phyloP scores from a whole-genome alignment of 2,113 vertebrate species.

The Pycnonotus jocosus region DNA sequence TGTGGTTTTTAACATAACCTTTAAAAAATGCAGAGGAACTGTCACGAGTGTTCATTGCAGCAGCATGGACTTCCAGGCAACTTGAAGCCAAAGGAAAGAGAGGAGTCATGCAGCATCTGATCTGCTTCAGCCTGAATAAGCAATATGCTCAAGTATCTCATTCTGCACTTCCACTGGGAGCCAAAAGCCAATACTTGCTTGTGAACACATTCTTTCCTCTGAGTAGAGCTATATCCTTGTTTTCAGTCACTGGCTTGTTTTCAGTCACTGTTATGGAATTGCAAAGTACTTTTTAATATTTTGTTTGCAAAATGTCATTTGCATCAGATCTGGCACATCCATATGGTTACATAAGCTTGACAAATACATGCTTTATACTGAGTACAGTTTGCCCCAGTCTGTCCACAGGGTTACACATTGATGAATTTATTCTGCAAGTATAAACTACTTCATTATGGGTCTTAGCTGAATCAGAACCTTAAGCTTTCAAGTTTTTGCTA shows the following conservation, averaged over 20 bases:
- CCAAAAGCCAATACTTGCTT: not conserved
- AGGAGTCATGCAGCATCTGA: not conserved
- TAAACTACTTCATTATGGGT: slow-evolving; percentile 14
- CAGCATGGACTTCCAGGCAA: not conserved
- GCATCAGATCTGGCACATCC: not conserved
- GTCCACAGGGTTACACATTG: not conserved
- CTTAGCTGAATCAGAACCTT: slow-evolving; percentile 25
- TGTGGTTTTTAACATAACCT: not conserved
- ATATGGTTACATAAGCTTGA: not conserved
- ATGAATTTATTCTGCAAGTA: slow-evolving; percentile 32
- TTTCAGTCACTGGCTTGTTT: not conserved
- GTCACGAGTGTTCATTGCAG: not conserved
- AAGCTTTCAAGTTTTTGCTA: not conserved
- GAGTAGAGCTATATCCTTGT: not conserved
- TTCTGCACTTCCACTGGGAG: not conserved
- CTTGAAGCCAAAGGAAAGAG: not conserved
- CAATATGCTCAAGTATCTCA: not conserved
- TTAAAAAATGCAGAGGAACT: not conserved
- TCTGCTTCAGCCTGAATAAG: not conserved
- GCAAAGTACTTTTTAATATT: not conserved
- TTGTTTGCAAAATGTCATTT: not conserved
- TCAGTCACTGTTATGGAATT: not conserved
- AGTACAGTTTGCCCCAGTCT: not conserved
- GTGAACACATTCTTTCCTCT: not conserved
- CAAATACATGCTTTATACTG: not conserved